Base-by-base conservation (phyloP, 2,113 vertebrate genomes). In the Nipponia nippon region DNA sequence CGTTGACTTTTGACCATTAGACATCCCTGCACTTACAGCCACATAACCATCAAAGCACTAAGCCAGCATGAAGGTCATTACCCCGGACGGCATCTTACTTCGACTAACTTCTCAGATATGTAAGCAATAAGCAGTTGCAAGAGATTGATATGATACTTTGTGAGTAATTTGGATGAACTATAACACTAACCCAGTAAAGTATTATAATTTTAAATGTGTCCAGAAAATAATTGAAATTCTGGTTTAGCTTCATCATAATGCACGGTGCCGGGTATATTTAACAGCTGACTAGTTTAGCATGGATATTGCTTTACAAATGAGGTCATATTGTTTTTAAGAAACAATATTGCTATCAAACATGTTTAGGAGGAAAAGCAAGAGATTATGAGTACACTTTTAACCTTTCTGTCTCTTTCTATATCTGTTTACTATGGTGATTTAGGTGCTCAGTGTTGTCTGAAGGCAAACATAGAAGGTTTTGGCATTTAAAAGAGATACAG, bases 171-270 rank as follows among this genome's bases (percentile, higher is more conserved):
- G 97, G 97, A 97, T 98, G 98, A 98, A 98, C 98, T 98, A 98
- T 98, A 97, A 97, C 98, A 97, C 97, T 97, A 98, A 98, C 97
- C 96, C 97, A 90, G 97, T 90, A 98, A 98, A 98, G 98, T 97
- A 98, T 98, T 98, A 98, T 98, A 98, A 98, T 98, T 98, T 98
- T 98, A 98, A 98, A 98, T 98, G 98, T 98, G 98, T 98, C 98
- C 98, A 98, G 98, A 98, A 98, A 98, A 98, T 98, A 98, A 98
- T 98, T 98, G 98, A 98, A 98, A 98, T 98, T 98, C 98, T 98
- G 97, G 97, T 98, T 98, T 97, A 97, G 98, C 98, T 98, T 98
- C 97, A 98, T 98, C 98, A 96, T 97, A 95, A 98, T 98, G 98
- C 98, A 97, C 97, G 95, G 96, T 80, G 96, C 98, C 11, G 97